Evolutionary conservation across 1,140 invertebrate species (phyloP), one percentile per base, ranked within the genome.

Genomic region (Brachionus rotundiformis): DNA sequence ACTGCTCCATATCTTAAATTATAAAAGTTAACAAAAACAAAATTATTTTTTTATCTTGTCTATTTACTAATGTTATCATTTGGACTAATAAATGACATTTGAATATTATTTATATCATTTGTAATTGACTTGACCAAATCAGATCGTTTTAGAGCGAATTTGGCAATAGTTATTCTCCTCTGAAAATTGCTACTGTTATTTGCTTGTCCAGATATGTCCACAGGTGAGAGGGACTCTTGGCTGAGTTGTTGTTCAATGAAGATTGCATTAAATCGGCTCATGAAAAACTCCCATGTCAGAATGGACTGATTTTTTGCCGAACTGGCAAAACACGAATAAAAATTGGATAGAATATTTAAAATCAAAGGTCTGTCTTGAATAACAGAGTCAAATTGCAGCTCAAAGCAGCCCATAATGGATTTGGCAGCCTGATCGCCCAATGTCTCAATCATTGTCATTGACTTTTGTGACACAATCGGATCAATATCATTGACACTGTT

Each of bases 321-420:
- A 85, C 98, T 94, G 82, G 93, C 93, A 2, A 99, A 90, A 5
- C 94, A 93, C 86, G 96, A 97, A 85, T 96, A 93, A 1, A 99
- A 90, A 86, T 98, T 94, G 88, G 96, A 95, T 16, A 99, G 90
- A 0, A 94, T 93, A 36, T 77, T 65, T n/a, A 99, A 90, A 33
- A 99, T 95, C 91, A 99, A 94, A 0, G 96, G 95, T 36, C 98
- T 91, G 87, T 99, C 98, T 39, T 95, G 92, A 80, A 98, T 96
- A 61, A 98, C 94, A 39, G 93, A 86, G 84, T 90, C 90, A 85
- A 90, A 90, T 84, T 90, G 90, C 47, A 87, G 87, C 85, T 90
- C 89, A 81, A 90, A 83, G 87, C 86, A 94, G 95, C 89, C 93
- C 11, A 92, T 49, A 94, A 91, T 82, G 95, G 49, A 44, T 82